Percentiles rank a stretch among this genome's conserved stretches.
phyloP scores from a whole-genome alignment of 2,113 vertebrate species.

The Sceloporus undulatus region DNA sequence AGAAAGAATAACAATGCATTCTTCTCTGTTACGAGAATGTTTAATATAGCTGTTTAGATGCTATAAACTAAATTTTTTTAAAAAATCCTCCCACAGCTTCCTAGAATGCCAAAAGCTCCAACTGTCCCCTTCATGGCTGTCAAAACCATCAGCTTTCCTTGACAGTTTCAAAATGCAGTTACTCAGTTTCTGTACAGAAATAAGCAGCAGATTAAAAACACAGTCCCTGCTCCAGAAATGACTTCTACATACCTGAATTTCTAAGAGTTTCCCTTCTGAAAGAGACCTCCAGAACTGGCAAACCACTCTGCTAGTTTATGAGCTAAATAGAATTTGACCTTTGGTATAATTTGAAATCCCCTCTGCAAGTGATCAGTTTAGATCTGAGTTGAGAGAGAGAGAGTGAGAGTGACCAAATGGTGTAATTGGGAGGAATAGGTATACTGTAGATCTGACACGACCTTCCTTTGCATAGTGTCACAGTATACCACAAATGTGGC shows the following conservation, averaged over 20 bases:
- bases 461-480: too few species aligned
- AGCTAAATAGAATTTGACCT: background rate
- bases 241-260: background rate
- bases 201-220: conserved; percentile 46
- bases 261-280: conserved; percentile 3
- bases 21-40: conserved; percentile 52
- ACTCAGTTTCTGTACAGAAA: conserved; percentile 69
- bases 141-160: conserved; percentile 71
- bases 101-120: conserved; percentile 69
- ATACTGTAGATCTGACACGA: too few species aligned
- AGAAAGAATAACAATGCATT: conserved; percentile 50
- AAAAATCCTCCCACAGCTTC: conserved; percentile 69
- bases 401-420: background rate
- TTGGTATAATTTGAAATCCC: background rate
- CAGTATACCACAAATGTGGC: background rate
- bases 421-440: background rate
- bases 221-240: background rate
- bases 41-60: conserved; percentile 64
- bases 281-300: background rate
- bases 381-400: background rate
- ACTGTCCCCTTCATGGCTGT: conserved; percentile 72
- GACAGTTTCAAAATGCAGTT: conserved; percentile 70
- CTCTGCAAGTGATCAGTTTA: background rate
- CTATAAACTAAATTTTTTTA: background rate
- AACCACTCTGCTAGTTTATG: background rate